Evolutionary conservation across 2,888 invertebrate species (phyloP).

Genomic region (Hanleya hanleyi): DNA sequence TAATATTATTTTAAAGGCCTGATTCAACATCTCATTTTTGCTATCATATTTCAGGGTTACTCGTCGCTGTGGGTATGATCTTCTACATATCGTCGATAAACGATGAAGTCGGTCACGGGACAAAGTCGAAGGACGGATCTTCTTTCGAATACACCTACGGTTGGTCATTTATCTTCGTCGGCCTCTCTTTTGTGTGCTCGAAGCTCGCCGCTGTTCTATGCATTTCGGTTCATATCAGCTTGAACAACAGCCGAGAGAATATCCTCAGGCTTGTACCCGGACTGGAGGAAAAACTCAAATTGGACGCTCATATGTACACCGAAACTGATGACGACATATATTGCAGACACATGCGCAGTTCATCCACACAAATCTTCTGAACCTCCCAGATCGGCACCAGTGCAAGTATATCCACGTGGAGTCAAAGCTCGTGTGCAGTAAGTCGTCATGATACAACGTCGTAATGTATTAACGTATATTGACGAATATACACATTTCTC

Average conservation of each 20-base stretch:
- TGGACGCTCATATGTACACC: not conserved
- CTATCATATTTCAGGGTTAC: conserved; percentile 55
- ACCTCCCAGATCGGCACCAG: too few species aligned
- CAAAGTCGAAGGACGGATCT: conserved; percentile 49
- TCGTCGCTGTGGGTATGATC: conserved; percentile 67
- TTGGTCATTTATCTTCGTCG: conserved; percentile 71
- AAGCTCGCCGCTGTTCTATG: conserved; percentile 67
- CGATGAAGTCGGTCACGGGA: conserved; percentile 67
- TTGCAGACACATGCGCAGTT: not conserved
- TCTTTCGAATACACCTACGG: conserved; percentile 65
- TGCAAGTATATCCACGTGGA: too few species aligned
- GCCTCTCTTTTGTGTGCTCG: conserved; percentile 64
- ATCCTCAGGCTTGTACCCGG: conserved; percentile 48
- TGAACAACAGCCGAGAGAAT: conserved; percentile 50
- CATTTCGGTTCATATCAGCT: conserved; percentile 62
- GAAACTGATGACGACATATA: not conserved
- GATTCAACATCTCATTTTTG: not conserved
- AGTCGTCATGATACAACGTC: too few species aligned
- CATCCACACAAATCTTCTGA: not conserved
- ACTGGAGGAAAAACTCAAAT: conserved; percentile 51
- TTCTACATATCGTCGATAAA: conserved; percentile 70
- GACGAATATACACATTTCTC: too few species aligned
- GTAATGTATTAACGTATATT: too few species aligned
- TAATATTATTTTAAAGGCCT: not conserved
- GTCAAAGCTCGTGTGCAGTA: too few species aligned